Conservation (phyloP, 2,113 vertebrate species). For the Porphyrio hochstetteri region DNA sequence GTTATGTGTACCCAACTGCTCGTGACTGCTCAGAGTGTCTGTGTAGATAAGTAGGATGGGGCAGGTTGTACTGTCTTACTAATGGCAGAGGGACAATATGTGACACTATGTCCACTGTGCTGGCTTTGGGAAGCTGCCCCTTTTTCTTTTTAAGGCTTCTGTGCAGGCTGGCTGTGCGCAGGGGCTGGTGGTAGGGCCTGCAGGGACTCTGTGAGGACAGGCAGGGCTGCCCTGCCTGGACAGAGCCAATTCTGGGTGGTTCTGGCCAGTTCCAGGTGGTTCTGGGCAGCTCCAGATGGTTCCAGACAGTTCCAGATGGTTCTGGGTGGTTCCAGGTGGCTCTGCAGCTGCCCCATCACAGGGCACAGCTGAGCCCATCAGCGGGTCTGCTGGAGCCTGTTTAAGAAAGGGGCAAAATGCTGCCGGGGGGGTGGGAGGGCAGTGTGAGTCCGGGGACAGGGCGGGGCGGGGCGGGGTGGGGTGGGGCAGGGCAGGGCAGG, state of each 20-base stretch:
- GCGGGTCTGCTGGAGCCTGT: accelerated
- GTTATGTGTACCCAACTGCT: accelerated
- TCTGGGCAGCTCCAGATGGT: neutral
- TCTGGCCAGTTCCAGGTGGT: accelerated
- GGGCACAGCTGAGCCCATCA: neutral
- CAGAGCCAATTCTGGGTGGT: neutral
- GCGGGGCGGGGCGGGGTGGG: too few species aligned
- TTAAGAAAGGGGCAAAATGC: neutral
- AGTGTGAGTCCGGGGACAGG: accelerated
- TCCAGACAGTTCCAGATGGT: too few species aligned
- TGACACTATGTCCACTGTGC: too few species aligned
- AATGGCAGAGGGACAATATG: neutral
- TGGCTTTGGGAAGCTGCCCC: accelerated
- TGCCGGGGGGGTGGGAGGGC: too few species aligned
- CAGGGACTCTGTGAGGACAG: neutral
- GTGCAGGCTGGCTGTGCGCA: accelerated
- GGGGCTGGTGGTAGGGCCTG: neutral
- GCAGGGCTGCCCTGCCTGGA: neutral
- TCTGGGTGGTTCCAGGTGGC: neutral
- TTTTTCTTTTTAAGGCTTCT: neutral
- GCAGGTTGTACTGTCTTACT: neutral
- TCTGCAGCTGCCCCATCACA: neutral
- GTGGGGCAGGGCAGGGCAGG: too few species aligned
- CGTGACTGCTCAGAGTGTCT: neutral
- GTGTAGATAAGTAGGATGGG: accelerated